Evolutionary conservation across 2,113 vertebrate species (phyloP), one percentile per base, ranked within the genome.

Genomic region (Cercopithecus mona): DNA sequence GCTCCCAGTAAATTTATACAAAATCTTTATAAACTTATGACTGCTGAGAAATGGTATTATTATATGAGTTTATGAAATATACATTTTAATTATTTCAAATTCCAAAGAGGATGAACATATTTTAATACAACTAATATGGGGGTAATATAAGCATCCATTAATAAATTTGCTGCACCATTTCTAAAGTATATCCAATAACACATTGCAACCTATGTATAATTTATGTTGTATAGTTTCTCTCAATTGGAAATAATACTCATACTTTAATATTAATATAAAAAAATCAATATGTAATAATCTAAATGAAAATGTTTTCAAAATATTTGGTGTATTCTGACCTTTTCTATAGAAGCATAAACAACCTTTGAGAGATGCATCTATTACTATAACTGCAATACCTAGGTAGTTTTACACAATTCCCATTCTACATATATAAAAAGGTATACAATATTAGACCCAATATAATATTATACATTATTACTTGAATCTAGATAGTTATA

Each of bases 11-110:
- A 55, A 79, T 35, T 68, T 78, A 78, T 30, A 89, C 4, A 90
- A 66, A 87, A 82, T 40, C 8, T 70, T 27, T 20, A 61, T 82
- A 82, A 88, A 91, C 1, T 76, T 38, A 52, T 20, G 14, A 86
- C 64, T 76, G 1, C 10, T 88, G 14, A 66, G 45, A 64, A 92
- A 86, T 92, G 14, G 10, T 18, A 75, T 14, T 81, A 43, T 66
- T 61, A n/a, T 38, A 35, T 48, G 6, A 5, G 3, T 48, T 94
- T 70, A 88, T 89, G 1, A 87, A 84, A 90, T 70, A 52, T 0
- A 52, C 6, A 64, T 78, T 92, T 86, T 27, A 84, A 90, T 93
- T 81, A 81, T 76, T 88, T 94, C 88, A 94, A 72, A 52, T 88
- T 84, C 35, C 38, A 88, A 30, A 40, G 23, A 88, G 7, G 14